phyloP scores from a whole-genome alignment of 2,113 vertebrate genomes.

The Prochilodus magdalenae region DNA sequence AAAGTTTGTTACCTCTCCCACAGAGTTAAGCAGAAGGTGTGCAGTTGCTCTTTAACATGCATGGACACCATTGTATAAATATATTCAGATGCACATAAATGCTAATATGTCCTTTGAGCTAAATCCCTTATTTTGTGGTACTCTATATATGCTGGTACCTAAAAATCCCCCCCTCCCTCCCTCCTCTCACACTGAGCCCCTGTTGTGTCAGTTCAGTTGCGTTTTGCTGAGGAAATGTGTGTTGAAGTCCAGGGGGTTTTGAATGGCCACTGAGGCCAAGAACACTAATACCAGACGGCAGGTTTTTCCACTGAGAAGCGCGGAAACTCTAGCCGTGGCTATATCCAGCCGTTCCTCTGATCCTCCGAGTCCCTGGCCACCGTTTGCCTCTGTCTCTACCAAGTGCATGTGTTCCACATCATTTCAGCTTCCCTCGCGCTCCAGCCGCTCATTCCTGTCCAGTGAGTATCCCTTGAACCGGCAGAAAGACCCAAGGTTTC shows the following conservation, averaged over 20 bases:
- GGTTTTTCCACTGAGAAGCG: slow-evolving; percentile 40
- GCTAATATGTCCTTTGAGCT: neutral
- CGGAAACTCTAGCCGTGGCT: slow-evolving; percentile 24
- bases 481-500: slow-evolving; percentile 18
- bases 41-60: too few relatives aligned
- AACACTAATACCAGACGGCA: slow-evolving; percentile 45
- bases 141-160: neutral
- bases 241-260: slow-evolving; percentile 43
- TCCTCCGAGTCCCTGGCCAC: slow-evolving; percentile 23
- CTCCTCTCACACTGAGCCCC: neutral
- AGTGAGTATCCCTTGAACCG: slow-evolving; percentile 20
- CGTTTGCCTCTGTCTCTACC: slow-evolving; percentile 17
- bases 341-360: slow-evolving; percentile 36
- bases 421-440: slow-evolving; percentile 34
- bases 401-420: slow-evolving; percentile 45
- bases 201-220: slow-evolving; percentile 28
- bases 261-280: slow-evolving; percentile 30
- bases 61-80: too few relatives aligned
- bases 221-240: slow-evolving; percentile 39
- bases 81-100: too few relatives aligned
- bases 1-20: too few relatives aligned
- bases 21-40: too few relatives aligned
- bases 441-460: slow-evolving; percentile 19
- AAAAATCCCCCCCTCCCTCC: too few relatives aligned
- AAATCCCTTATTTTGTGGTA: neutral